These are phyloP conservation scores for Parambassis ranga DNA, from an alignment of 2,797 vertebrate species.

Conservation along the genomic window DNA sequence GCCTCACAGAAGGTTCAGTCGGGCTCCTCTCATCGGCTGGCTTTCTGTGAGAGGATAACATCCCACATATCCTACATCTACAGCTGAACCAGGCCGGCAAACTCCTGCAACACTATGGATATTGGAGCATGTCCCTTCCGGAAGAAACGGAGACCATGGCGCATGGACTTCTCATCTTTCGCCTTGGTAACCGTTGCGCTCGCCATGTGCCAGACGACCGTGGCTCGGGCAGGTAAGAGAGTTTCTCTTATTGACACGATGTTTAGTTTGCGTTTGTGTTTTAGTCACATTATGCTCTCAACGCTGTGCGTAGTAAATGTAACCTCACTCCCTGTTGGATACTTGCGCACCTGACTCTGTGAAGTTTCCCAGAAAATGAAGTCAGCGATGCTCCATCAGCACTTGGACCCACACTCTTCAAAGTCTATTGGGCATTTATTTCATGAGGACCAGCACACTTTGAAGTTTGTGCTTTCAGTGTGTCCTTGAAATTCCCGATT, in stretches of 20 bases:
- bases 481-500: not conserved
- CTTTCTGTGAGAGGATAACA: constrained; percentile 76
- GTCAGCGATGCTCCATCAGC: not conserved
- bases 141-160: constrained; percentile 81
- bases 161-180: constrained; percentile 71
- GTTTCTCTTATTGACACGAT: not conserved
- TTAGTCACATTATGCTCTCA: too few relatives aligned
- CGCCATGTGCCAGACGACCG: constrained; percentile 67
- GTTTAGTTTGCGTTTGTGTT: too few relatives aligned
- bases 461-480: not conserved
- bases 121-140: constrained; percentile 73
- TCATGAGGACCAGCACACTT: not conserved
- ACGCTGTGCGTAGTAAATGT: constrained; percentile 4
- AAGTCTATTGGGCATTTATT: not conserved
- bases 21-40: constrained; percentile 63
- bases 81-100: constrained; percentile 56
- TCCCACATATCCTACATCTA: constrained; percentile 54
- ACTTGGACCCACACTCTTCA: not conserved
- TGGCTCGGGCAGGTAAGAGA: constrained; percentile 78
- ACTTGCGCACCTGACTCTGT: constrained; percentile 41
- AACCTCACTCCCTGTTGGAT: constrained; percentile 1
- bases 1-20: constrained; percentile 73
- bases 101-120: constrained; percentile 78
- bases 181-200: constrained; percentile 71
- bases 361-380: not conserved